phyloP scores from a whole-genome alignment of 2,888 invertebrate species.

The Nemoura dubitans region DNA sequence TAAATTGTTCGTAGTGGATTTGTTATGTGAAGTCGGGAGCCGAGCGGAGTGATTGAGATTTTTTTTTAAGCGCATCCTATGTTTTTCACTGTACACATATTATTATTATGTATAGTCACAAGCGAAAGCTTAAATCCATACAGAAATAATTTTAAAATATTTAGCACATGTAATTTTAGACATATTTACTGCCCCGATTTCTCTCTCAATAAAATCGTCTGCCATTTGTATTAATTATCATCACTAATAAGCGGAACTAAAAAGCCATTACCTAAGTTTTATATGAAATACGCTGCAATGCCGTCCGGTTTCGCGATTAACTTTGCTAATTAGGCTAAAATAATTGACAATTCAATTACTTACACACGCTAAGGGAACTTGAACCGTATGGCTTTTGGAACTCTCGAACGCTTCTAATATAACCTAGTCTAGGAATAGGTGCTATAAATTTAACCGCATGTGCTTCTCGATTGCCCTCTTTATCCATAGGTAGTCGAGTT shows the following conservation, averaged over 20 bases:
- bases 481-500: no score
- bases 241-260: not conserved
- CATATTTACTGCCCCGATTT: not conserved
- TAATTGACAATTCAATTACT: not conserved
- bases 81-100: no score
- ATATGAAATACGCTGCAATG: not conserved
- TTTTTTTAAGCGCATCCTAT: no score
- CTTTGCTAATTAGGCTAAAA: not conserved
- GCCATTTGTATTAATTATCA: not conserved
- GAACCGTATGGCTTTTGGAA: not conserved
- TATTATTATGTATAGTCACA: no score
- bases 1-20: not conserved
- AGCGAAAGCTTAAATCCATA: no score
- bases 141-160: no score
- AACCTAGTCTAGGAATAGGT: no score
- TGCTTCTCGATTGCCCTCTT: no score
- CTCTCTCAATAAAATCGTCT: not conserved
- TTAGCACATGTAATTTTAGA: no score
- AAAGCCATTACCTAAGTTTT: not conserved
- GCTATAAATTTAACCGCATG: no score
- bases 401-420: not conserved
- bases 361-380: not conserved
- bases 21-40: no score
- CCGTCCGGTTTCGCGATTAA: not conserved
- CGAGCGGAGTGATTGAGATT: no score